Evolutionary conservation across 2,888 invertebrate genomes (phyloP).

Genomic region (Ethmia dodecea): DNA sequence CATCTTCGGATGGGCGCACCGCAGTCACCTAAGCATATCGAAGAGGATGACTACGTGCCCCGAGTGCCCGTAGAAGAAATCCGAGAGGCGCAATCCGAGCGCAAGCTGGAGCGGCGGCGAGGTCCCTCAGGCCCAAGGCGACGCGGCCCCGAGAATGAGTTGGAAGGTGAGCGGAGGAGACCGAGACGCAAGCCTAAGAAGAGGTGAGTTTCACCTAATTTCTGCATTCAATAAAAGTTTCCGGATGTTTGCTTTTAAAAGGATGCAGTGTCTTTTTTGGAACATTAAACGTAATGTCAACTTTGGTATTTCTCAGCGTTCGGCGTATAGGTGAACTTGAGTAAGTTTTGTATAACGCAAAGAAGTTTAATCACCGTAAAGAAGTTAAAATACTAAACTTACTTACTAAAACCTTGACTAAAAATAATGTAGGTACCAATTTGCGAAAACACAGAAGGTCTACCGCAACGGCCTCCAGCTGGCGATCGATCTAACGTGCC

Average conservation of each 20-base stretch:
- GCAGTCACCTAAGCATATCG: conserved; percentile 65
- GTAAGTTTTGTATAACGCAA: too few species aligned
- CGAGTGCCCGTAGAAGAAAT: conserved; percentile 51
- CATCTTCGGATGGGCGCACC: conserved; percentile 74
- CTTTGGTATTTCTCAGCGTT: too few species aligned
- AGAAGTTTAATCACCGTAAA: too few species aligned
- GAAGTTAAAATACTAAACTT: too few species aligned
- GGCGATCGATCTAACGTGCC: conserved; percentile 43
- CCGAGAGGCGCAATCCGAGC: conserved; percentile 38
- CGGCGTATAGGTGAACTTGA: too few species aligned
- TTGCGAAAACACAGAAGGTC: conserved; percentile 53
- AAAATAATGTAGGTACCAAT: conserved; percentile 45
- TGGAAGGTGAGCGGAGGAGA: conserved; percentile 57
- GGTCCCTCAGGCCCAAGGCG: conserved; percentile 48
- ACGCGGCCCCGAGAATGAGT: conserved; percentile 54
- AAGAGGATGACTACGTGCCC: conserved; percentile 60
- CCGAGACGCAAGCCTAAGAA: conserved; percentile 50
- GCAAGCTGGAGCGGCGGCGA: conserved; percentile 55
- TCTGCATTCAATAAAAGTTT: too few species aligned
- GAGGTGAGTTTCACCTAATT: conserved; percentile 53
- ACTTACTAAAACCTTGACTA: conserved; percentile 45
- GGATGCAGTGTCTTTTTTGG: too few species aligned
- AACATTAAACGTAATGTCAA: too few species aligned
- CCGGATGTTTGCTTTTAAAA: too few species aligned
- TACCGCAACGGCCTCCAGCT: conserved; percentile 46